These are phyloP conservation scores for Halocynthia roretzi DNA, from an alignment of 23 tunicate genomes.

Conservation along the genomic window DNA sequence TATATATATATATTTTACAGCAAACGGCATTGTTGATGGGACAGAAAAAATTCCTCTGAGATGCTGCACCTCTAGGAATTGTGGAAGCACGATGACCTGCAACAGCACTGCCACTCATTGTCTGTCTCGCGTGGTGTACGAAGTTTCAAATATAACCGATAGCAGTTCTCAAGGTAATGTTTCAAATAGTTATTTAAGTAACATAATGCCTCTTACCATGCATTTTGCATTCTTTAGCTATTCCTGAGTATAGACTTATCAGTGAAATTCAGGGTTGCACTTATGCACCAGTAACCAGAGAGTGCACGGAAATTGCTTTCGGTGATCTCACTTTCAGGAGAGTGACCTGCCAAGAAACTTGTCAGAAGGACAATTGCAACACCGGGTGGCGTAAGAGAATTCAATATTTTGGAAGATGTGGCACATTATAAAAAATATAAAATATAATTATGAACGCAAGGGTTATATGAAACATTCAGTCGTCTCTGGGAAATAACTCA, in stretches of 20 bases:
- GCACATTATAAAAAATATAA: no score
- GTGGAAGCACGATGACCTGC: no score
- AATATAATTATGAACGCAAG: no score
- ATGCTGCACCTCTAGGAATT: no score
- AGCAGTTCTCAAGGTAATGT: background rate
- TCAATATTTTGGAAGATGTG: background rate
- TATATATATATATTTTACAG: no score
- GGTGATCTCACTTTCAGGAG: conserved; percentile 8
- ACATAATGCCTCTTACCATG: conserved; percentile 2
- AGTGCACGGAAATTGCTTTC: conserved; percentile 7
- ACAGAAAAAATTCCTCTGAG: no score
- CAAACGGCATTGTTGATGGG: no score
- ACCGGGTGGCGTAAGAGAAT: conserved; percentile 39
- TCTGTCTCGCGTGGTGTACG: background rate
- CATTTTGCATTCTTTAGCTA: background rate
- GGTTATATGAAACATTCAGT: background rate
- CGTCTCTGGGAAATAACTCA: background rate
- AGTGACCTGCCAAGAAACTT: conserved; percentile 42
- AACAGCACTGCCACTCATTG: background rate
- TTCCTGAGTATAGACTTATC: conserved; percentile 6
- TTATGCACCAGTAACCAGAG: background rate
- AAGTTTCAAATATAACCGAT: conserved; percentile 1
- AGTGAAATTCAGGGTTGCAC: conserved; percentile 20
- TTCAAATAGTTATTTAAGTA: background rate
- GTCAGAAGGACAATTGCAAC: conserved; percentile 37